Percentiles rank a stretch among this genome's conserved stretches.
Evolutionary conservation across 2,113 vertebrate species (phyloP).

Genomic region (Elephas maximus): DNA sequence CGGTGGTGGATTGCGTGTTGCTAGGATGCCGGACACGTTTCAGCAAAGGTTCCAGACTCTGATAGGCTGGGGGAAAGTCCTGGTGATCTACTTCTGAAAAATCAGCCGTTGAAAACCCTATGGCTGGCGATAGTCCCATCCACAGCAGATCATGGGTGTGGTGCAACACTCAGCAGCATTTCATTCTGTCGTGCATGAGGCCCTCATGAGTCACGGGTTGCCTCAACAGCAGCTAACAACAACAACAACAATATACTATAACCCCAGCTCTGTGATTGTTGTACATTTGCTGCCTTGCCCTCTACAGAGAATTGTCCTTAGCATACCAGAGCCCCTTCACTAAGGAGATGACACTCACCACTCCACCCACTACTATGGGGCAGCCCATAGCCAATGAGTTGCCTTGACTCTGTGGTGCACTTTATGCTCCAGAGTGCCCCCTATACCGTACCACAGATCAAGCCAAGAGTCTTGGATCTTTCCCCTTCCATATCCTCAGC

Average conservation of each 20-base stretch:
- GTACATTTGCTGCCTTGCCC: neutral
- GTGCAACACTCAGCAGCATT: neutral
- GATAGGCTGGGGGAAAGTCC: neutral
- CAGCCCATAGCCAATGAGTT: neutral
- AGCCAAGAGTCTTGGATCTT: neutral
- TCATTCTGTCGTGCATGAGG: neutral
- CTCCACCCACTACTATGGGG: fast-evolving
- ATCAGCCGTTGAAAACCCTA: neutral
- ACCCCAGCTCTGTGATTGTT: neutral
- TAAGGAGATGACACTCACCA: neutral
- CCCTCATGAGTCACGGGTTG: neutral
- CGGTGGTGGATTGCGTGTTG: neutral
- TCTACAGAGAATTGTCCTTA: neutral
- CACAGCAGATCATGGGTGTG: neutral
- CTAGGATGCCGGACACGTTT: neutral
- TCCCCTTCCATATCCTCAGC: neutral
- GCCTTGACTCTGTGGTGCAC: neutral
- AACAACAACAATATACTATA: neutral
- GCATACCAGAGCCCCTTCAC: neutral
- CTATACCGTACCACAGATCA: too few species aligned
- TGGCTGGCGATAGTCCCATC: neutral
- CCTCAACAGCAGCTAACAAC: neutral
- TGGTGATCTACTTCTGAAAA: neutral
- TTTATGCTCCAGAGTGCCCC: neutral
- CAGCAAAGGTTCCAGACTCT: neutral